Base-by-base conservation (phyloP, 2,888 invertebrate genomes). In the Plebejus argus region DNA sequence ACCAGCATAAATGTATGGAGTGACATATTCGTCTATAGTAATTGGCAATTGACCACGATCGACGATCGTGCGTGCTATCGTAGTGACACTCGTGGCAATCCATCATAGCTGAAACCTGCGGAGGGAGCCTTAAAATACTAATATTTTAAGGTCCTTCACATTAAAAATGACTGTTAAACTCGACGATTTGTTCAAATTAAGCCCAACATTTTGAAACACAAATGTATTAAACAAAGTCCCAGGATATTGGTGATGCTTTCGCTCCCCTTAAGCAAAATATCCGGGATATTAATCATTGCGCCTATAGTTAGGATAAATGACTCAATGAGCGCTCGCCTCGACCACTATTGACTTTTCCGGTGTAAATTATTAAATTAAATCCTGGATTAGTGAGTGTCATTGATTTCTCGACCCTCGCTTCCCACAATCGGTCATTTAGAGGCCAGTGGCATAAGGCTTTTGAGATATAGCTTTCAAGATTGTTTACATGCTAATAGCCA, bases 241-340 rank as follows among this genome's bases (percentile, higher is more conserved):
- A 81, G 82, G 83, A 83, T 82, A 81, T 81, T 83, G 82, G 84
- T 83, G 82, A 82, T 81, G 82, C 81, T 82, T 78, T 83, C 80
- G 82, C 82, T 86, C 87, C 91, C 89, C 88, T 88, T 86, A 85
- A 83, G 84, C 86, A 86, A 86, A 88, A 87, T 91, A 90, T 91
- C 90, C 92, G 90, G 91, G 89, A 90, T 90, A 91, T 92, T 90
- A 92, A 92, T 93, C 91, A 92, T 90, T 87, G 86, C 83, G 82
- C 84, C 88, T 86, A 87, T 89, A 90, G 89, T 89, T 87, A 90
- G 86, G 86, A 90, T 89, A 88, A 89, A 90, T 90, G 87, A 90
- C 87, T 89, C 90, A 91, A 91, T 91, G 90, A 89, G 86, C 88
- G 87, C 86, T 87, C 87, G 83, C 84, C 82, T 83, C 84, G 81